Evolutionary conservation across 2,888 invertebrate species (phyloP), one percentile per base, ranked within the genome.

Genomic region (Pimpla rufipes): DNA sequence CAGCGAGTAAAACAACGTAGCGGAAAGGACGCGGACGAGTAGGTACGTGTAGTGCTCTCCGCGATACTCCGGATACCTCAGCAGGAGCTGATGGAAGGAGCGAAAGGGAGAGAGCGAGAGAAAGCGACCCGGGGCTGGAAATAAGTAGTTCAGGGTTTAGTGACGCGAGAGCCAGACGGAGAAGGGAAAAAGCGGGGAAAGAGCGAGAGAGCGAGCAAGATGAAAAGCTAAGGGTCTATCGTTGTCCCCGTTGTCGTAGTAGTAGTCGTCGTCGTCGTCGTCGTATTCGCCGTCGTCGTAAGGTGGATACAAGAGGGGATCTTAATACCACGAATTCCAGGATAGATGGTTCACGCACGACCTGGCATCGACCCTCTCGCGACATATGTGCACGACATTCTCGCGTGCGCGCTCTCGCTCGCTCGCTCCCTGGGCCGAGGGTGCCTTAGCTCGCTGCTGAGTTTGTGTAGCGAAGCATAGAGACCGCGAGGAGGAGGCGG

Each of bases 311-410:
- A 47, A 55, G 74, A 83, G 85, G 81, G 85, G 83, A 84, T 86
- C 85, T 86, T 87, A 85, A 88, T 85, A 85, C 85, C 83, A 80
- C 77, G 84, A 85, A 88, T 88, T 86, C 86, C 84, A 79, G 81
- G 86, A 88, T 88, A 78, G 87, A 89, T 88, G 88, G 84, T 87
- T 90, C 85, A 87, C 88, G 88, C 88, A 89, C 88, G 88, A 87
- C 85, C 84, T 83, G 70, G 84, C 87, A 86, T 87, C 86, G 81
- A 85, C 85, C 81, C 85, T 83, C 55, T n/a, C 73, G 78, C 85
- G 85, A 83, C 87, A 87, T 84, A 86, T 85, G 87, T 86, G 82
- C 75, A 78, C 85, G 83, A 81, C 80, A 83, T 83, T 83, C 80
- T 80, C 62, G 62, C 10, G 62, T 40, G 18, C 10, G 64, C 45